Evolutionary conservation across 1,140 invertebrate genomes (phyloP).

Genomic region (Agrypnia vestita): DNA sequence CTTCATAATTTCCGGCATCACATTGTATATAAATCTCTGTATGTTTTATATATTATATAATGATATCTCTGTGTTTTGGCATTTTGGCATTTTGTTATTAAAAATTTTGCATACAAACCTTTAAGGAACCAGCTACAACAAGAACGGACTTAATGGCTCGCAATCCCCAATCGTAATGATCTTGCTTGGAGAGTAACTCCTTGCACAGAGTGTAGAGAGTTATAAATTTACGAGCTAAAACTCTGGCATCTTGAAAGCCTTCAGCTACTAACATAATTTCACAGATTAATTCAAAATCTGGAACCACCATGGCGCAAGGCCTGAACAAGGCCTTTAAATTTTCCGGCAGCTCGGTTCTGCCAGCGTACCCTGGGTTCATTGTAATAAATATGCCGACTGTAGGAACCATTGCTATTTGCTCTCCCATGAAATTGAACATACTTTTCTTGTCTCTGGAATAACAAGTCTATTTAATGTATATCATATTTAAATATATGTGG

Average conservation of each 20-base stretch:
- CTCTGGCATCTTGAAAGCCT: constrained; percentile 95
- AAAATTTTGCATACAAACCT: constrained; percentile 78
- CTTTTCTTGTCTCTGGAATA: constrained; percentile 85
- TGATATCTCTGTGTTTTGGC: no score
- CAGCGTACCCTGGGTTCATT: constrained; percentile 98
- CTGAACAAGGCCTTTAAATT: constrained; percentile 93
- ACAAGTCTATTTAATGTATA: constrained; percentile 29
- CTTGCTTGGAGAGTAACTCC: constrained; percentile 95
- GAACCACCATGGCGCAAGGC: constrained; percentile 98
- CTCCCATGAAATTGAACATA: constrained; percentile 95
- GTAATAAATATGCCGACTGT: constrained; percentile 97
- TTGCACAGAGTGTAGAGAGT: constrained; percentile 96
- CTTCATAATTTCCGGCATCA: no score
- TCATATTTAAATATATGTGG: no score
- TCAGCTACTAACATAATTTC: constrained; percentile 99
- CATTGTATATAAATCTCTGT: no score
- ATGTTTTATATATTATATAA: no score
- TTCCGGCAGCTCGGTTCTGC: constrained; percentile 91
- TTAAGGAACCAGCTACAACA: constrained; percentile 95
- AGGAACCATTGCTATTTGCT: constrained; percentile 86
- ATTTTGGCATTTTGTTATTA: not conserved
- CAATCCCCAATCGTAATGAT: constrained; percentile 98
- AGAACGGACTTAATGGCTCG: constrained; percentile 96
- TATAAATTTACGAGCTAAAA: constrained; percentile 96
- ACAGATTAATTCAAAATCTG: constrained; percentile 97